A percentile compares a stretch with the other conserved stretches of the same genome.
These are phyloP conservation scores for Cydia pomonella DNA, from an alignment of 1,140 invertebrate species.

Conservation along the genomic window DNA sequence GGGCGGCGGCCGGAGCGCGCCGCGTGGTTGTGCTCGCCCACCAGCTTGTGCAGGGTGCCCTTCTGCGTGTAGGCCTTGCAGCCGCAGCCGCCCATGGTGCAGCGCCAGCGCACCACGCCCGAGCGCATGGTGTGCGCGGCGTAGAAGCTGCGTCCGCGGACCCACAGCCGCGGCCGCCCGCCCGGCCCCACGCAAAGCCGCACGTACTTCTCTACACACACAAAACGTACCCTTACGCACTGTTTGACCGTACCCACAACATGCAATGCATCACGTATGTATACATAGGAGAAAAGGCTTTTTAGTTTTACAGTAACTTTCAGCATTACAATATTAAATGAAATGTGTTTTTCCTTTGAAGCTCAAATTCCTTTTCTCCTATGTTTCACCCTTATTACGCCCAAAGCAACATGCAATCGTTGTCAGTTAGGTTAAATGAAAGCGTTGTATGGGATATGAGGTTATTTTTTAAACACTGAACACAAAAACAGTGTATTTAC, in stretches of 20 bases:
- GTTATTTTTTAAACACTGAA: constrained; percentile 30
- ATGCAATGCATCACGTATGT: background rate
- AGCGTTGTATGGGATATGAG: constrained; percentile 17
- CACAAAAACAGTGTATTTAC: constrained; percentile 25
- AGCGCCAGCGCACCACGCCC: constrained; percentile 72
- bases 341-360: background rate
- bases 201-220: constrained; percentile 62
- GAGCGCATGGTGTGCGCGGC: constrained; percentile 75
- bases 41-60: constrained; percentile 67
- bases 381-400: background rate
- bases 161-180: constrained; percentile 70
- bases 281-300: background rate
- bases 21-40: constrained; percentile 71
- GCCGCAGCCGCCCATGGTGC: constrained; percentile 74
- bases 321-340: too few species aligned
- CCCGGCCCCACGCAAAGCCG: constrained; percentile 70
- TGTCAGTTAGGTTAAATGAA: constrained; percentile 21
- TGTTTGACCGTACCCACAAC: background rate
- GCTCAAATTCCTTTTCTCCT: background rate
- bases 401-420: background rate
- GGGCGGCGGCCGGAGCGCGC: constrained; percentile 53
- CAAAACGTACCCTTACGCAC: constrained; percentile 31
- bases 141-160: constrained; percentile 72
- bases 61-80: constrained; percentile 76
- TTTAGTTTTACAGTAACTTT: background rate